A percentile compares a stretch with the other conserved stretches of the same genome.
These are phyloP conservation scores for Sebastiscus albofasciatus DNA, from an alignment of 2,797 vertebrate species.

Conservation along the genomic window DNA sequence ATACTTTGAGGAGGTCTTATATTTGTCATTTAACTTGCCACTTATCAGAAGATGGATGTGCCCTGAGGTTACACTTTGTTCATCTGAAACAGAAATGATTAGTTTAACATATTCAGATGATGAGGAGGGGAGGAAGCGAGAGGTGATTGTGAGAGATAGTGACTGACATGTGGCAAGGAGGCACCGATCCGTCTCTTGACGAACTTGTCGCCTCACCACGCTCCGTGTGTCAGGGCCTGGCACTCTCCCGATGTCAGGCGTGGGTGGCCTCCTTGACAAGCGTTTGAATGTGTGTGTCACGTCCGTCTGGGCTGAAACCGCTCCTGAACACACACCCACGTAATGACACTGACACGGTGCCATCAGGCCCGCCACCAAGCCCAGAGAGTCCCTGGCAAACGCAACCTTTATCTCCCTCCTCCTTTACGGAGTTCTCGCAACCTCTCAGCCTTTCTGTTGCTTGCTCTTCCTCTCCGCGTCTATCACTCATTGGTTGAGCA, in stretches of 20 bases:
- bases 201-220: conserved; percentile 79
- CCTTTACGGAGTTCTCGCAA: conserved; percentile 36
- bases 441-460: conserved; percentile 38
- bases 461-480: conserved; percentile 28
- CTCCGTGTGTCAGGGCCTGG: conserved; percentile 81
- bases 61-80: conserved; percentile 17
- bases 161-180: conserved; percentile 81
- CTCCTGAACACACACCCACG: conserved; percentile 79
- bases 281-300: conserved; percentile 70
- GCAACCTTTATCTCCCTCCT: conserved; percentile 49
- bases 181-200: conserved; percentile 74
- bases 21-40: conserved; percentile 29
- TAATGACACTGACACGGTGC: conserved; percentile 78
- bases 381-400: conserved; percentile 76
- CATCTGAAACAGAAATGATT: conserved; percentile 34
- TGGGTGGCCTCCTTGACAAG: conserved; percentile 82
- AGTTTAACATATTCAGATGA: conserved; percentile 50
- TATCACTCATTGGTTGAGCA: conserved; percentile 32
- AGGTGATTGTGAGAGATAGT: conserved; percentile 55
- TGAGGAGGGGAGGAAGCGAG: conserved; percentile 51
- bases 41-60: conserved; percentile 14
- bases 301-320: conserved; percentile 84
- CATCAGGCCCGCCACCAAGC: conserved; percentile 67
- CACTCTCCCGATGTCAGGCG: conserved; percentile 78
- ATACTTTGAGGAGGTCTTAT: conserved; percentile 22